These are phyloP conservation scores for Meloe dianella DNA, from an alignment of 2,888 invertebrate genomes.

Conservation along the genomic window DNA sequence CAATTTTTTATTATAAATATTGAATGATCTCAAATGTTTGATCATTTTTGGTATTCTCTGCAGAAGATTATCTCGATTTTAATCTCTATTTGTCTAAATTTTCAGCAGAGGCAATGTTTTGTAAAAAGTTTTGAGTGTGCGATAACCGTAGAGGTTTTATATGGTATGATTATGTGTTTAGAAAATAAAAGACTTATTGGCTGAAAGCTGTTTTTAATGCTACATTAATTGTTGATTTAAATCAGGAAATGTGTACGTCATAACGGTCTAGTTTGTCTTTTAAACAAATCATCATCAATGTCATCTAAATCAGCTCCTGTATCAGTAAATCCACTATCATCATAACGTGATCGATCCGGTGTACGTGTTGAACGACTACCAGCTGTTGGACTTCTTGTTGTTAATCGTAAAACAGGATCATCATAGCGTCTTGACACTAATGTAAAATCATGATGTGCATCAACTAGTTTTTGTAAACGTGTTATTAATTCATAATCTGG, in stretches of 20 bases:
- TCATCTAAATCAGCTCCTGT: conserved; percentile 68
- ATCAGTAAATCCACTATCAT: conserved; percentile 76
- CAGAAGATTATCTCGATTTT: no score
- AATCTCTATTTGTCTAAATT: no score
- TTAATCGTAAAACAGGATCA: conserved; percentile 62
- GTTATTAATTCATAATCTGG: conserved; percentile 67
- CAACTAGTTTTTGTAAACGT: conserved; percentile 80
- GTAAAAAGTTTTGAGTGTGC: no score
- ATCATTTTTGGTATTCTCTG: no score
- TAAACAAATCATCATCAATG: conserved; percentile 73
- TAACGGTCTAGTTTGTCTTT: conserved; percentile 64
- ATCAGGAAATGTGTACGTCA: conserved; percentile 59
- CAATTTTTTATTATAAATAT: background rate
- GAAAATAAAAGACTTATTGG: background rate
- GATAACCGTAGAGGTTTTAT: no score
- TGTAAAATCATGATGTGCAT: conserved; percentile 87
- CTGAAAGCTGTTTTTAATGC: background rate
- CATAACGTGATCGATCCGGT: conserved; percentile 67
- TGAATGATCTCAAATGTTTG: no score
- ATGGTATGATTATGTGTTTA: no score
- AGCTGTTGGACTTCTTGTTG: conserved; percentile 66
- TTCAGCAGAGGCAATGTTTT: no score
- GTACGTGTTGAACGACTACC: conserved; percentile 58
- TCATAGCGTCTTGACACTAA: conserved; percentile 79
- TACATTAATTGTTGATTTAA: conserved; percentile 18